Evolutionary conservation across 1,140 invertebrate species (phyloP), one percentile per base, ranked within the genome.

Genomic region (Tribolium castaneum): DNA sequence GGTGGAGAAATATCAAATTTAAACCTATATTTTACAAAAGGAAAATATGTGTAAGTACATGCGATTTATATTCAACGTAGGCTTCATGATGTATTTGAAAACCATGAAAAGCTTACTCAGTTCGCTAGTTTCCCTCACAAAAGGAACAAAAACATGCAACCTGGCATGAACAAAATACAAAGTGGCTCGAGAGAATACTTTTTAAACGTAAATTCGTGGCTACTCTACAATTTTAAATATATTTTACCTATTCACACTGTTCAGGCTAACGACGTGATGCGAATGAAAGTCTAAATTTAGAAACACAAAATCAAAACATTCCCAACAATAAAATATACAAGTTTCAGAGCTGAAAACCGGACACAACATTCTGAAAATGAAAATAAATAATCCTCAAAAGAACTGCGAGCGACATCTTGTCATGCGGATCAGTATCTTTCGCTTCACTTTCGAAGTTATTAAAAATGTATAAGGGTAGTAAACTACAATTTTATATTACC

Each of bases 101-200:
- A 66, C 59, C 59, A 66, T 66, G 59, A 66, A 66, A 66, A 25
- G 59, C 59, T 66, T 66, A 66, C 34, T 66, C 59, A 66, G 59
- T 66, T 66, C 59, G 59, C 59, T 35, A 35, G 59, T 66, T 66
- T 66, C 45, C 62, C 56, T 62, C 56, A 62, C 51, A 54, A 56
- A 45, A 75, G 51, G 51, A 73, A 73, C 56, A 75, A 45, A 75
- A 75, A 75, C 51, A 56, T 75, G 72, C 51, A 75, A 75, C 72
- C 70, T 50, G 7, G 14, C 54, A 76, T 76, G 45, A 62, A 39
- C 39, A 77, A 71, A 49, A 76, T 76, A 70, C 52, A 39, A 56
- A 54, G 45, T 54, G 19, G 54, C 72, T 66, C 59, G 25, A 30
- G 30, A 30, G 59, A 13, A 35, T 30, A 66, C 59, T 66, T 66